A percentile compares a stretch with the other conserved stretches of the same genome.
Evolutionary conservation across 1,140 invertebrate genomes (phyloP).

Genomic region (Panagrolaimus sp.): DNA sequence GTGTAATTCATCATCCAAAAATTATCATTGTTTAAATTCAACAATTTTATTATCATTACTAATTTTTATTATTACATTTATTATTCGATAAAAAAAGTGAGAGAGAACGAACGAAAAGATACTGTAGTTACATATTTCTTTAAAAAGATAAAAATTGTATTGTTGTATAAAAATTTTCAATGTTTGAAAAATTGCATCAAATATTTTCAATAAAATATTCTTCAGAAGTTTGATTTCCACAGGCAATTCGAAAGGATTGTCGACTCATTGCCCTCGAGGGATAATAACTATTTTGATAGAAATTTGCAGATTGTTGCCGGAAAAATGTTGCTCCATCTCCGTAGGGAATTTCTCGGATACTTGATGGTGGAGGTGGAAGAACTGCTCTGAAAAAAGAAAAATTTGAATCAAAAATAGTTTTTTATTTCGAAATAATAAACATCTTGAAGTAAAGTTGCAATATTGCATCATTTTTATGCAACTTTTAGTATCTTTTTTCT

Average conservation of each 20-base stretch:
- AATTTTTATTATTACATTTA: too few species aligned
- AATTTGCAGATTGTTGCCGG: not conserved
- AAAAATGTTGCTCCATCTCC: conserved; percentile 1
- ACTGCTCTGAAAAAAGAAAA: conserved; percentile 8
- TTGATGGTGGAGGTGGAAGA: not conserved
- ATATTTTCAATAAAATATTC: conserved; percentile 13
- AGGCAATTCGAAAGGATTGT: not conserved
- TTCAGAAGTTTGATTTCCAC: conserved; percentile 11
- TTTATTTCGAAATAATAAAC: too few species aligned
- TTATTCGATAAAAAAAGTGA: too few species aligned
- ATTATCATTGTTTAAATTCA: too few species aligned
- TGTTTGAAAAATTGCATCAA: not conserved
- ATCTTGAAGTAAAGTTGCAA: too few species aligned
- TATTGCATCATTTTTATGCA: too few species aligned
- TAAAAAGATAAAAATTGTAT: too few species aligned
- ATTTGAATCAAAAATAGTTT: too few species aligned
- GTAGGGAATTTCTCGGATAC: not conserved
- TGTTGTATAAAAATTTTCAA: not conserved
- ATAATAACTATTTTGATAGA: not conserved
- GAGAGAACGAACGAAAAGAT: too few species aligned
- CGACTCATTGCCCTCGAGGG: not conserved
- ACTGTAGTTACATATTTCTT: too few species aligned
- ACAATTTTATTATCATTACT: too few species aligned
- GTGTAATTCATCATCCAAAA: conserved; percentile 4
- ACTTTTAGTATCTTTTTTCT: too few species aligned